Percentiles rank a stretch among this genome's conserved stretches.
Conservation (phyloP, 1,140 invertebrate species). For the Drosophila orosa region DNA sequence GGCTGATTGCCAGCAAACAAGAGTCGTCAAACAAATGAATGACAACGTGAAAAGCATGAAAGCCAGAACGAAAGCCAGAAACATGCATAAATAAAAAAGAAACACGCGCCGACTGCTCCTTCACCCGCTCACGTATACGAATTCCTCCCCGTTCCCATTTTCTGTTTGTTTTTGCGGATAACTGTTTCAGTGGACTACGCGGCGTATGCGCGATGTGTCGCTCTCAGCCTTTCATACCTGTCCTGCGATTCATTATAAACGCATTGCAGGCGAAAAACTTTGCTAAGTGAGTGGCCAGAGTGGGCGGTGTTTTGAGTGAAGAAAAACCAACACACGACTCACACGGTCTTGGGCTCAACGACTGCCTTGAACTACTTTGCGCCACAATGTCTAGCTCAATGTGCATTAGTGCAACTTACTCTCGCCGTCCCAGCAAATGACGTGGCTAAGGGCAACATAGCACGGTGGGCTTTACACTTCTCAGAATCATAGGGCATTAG, state of each 20-base stretch:
- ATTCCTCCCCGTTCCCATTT: background rate
- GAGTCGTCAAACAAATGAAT: constrained; percentile 49
- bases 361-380: constrained; percentile 56
- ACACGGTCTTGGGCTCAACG: constrained; percentile 9
- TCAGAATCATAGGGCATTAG: background rate
- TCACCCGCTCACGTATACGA: background rate
- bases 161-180: constrained; percentile 17
- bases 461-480: background rate
- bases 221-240: constrained; percentile 28
- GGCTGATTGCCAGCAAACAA: constrained; percentile 68
- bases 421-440: constrained; percentile 14
- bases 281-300: constrained; percentile 41
- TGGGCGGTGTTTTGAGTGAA: background rate
- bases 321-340: constrained; percentile 16
- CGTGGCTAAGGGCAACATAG: background rate
- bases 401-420: constrained; percentile 28
- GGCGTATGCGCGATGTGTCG: constrained; percentile 55
- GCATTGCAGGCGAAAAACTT: constrained; percentile 36
- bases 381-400: constrained; percentile 47
- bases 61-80: constrained; percentile 24
- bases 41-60: constrained; percentile 37
- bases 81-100: constrained; percentile 42
- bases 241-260: constrained; percentile 37
- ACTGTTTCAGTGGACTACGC: constrained; percentile 26
- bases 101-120: constrained; percentile 25